phyloP scores from a whole-genome alignment of 2,113 vertebrate species.

The Erythrocebus patas region DNA sequence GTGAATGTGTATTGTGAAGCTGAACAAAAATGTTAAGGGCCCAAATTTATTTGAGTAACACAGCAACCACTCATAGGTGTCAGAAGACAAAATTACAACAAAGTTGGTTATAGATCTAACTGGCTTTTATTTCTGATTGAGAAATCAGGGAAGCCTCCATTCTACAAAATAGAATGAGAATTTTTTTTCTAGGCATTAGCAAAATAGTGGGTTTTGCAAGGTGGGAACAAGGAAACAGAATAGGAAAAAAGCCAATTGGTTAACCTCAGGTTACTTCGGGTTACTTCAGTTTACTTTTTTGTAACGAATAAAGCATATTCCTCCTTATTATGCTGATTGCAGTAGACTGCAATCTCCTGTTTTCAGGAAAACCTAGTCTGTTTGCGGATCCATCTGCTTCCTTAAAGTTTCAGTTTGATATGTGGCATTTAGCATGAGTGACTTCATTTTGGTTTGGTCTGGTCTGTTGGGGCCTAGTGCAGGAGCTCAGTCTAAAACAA shows the following conservation, averaged over 20 bases:
- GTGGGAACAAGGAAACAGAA: neutral
- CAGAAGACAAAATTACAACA: neutral
- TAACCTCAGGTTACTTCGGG: neutral
- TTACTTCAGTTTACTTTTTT: neutral
- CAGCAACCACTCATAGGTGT: neutral
- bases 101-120: neutral
- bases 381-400: neutral
- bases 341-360: neutral
- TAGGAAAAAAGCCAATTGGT: neutral
- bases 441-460: neutral
- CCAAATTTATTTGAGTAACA: neutral
- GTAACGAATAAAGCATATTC: neutral
- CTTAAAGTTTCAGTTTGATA: neutral
- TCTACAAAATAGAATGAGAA: neutral
- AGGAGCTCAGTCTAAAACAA: neutral
- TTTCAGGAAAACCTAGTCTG: neutral
- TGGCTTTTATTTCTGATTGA: neutral
- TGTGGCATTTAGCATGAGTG: neutral
- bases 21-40: neutral
- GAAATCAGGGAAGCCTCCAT: neutral
- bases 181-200: too few relatives aligned
- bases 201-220: neutral
- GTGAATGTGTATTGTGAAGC: neutral
- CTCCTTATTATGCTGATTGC: neutral
- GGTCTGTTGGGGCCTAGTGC: neutral